These are phyloP conservation scores for Peromyscus leucopus DNA, from an alignment of 2,113 vertebrate genomes.

Conservation along the genomic window DNA sequence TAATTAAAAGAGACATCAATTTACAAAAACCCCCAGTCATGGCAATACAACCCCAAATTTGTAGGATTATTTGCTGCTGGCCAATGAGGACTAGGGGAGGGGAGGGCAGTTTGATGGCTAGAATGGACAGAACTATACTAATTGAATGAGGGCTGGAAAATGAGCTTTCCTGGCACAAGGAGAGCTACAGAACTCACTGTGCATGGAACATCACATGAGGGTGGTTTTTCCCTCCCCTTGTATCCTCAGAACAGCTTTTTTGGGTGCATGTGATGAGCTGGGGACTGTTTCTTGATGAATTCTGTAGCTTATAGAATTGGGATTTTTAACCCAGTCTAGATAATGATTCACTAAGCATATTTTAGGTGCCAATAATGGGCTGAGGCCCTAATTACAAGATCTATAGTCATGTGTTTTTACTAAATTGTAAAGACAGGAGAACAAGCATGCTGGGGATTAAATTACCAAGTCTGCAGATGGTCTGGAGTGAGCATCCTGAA, in stretches of 20 bases:
- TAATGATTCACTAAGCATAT: not conserved
- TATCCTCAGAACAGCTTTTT: not conserved
- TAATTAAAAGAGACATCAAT: not conserved
- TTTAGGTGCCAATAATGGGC: not conserved
- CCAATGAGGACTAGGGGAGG: not conserved
- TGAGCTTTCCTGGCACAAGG: not conserved
- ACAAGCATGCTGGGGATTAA: not conserved
- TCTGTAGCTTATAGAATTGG: not conserved
- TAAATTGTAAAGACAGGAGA: not conserved
- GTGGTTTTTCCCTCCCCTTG: not conserved
- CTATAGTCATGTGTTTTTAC: not conserved
- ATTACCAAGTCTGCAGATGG: not conserved
- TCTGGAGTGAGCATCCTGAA: no score
- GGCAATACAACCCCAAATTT: not conserved
- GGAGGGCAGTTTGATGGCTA: not conserved
- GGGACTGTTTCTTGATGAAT: not conserved
- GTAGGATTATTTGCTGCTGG: slow-evolving; percentile 29
- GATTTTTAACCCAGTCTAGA: not conserved
- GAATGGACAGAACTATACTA: not conserved
- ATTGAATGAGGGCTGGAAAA: slow-evolving; percentile 9
- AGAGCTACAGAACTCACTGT: not conserved
- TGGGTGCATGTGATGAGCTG: not conserved
- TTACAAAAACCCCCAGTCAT: slow-evolving; percentile 2
- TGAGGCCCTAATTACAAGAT: not conserved
- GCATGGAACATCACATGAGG: not conserved